Evolutionary conservation across 92 coral and sea anemone species (phyloP), one percentile per base, ranked within the genome.

Genomic region (Micromussa lordhowensis): DNA sequence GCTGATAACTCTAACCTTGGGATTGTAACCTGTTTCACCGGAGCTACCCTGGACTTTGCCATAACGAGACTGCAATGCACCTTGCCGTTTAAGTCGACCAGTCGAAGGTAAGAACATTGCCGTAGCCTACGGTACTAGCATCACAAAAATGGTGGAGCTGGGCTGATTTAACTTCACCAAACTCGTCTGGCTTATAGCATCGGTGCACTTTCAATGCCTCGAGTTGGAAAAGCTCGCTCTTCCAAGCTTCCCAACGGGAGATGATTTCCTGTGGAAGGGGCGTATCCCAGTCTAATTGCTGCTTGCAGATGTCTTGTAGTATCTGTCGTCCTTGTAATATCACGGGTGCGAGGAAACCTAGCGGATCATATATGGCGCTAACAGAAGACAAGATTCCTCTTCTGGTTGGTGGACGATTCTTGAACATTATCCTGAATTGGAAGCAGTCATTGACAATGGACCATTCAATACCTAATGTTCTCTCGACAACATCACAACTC

Each of bases 401-500:
- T 31, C 80, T 75, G 5, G 80, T 75, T 13, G 48, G n/a, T 22
- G 80, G 80, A 24, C 28, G 40, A 59, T 38, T 59, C 30, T 22
- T 76, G 8, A 76, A 59, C 11, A 26, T 49, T 28, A 76, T 48
- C n/a, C 80, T 32, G 80, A 76, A 76, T 22, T 76, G 49, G 34
- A 76, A 76, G 30, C 78, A 34, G 48, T 88, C 91, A 57, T 34
- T 82, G 55, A 81, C 91, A 11, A 82, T 49, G 63, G 75, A 81
- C 91, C 91, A 88, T 82, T 88, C 91, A 0, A 82, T 76, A 13
- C 91, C 91, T 31, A 88, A 87, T 44, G 82, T 83, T 0, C 82
- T 40, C 48, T 88, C 91, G 31, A 55, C 16, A 0, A 87, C 87
- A 21, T 81, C 24, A n/a, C 24, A 34, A 15, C 82, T 87, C 21